These are phyloP conservation scores for Phengaris arion DNA, from an alignment of 2,888 invertebrate species.

Conservation along the genomic window DNA sequence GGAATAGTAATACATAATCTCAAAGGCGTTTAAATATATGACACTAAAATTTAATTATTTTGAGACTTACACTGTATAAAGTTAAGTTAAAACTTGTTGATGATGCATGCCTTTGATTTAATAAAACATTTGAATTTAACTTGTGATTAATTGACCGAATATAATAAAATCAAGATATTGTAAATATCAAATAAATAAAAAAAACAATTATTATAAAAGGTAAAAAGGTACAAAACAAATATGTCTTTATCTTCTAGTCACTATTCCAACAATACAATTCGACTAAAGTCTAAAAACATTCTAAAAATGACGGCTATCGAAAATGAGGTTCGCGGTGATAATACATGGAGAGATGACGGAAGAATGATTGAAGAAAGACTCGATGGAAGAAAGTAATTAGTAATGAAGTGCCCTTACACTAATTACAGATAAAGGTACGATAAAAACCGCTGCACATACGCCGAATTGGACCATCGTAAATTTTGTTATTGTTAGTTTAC, in stretches of 20 bases:
- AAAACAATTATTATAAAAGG: conserved; percentile 25
- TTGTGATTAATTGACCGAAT: not conserved
- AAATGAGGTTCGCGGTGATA: conserved; percentile 63
- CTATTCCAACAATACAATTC: conserved; percentile 24
- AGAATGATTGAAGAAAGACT: conserved; percentile 55
- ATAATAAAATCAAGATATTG: conserved; percentile 25
- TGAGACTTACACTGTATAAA: not conserved
- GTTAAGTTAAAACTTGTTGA: not conserved
- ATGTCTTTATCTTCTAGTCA: conserved; percentile 18
- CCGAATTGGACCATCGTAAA: conserved; percentile 61
- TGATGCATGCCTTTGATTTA: not conserved
- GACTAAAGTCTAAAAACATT: conserved; percentile 30
- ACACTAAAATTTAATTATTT: not conserved
- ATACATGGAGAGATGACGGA: conserved; percentile 60
- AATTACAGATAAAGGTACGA: conserved; percentile 46
- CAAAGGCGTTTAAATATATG: conserved; percentile 13
- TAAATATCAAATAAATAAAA: conserved; percentile 28
- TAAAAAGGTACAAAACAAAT: conserved; percentile 31
- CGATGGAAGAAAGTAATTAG: conserved; percentile 51
- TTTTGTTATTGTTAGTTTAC: conserved; percentile 47
- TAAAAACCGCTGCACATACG: conserved; percentile 46
- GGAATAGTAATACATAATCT: not conserved
- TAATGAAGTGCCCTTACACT: conserved; percentile 46
- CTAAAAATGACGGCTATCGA: conserved; percentile 44
- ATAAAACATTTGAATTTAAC: not conserved